These are phyloP conservation scores for Orgyia antiqua DNA, from an alignment of 2,888 invertebrate genomes.

Conservation along the genomic window DNA sequence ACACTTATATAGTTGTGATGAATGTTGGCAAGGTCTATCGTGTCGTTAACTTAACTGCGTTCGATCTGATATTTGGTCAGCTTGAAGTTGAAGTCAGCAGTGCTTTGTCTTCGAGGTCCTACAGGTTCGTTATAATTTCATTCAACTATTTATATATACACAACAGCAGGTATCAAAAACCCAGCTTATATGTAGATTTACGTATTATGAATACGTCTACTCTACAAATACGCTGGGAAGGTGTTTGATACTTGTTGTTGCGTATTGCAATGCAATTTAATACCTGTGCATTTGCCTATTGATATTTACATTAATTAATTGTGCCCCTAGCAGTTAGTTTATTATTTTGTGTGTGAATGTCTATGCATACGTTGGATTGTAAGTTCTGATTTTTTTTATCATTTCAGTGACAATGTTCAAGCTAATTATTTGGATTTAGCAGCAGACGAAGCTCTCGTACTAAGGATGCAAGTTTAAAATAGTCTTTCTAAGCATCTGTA, in stretches of 20 bases:
- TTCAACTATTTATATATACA: background rate
- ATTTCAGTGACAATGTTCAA: constrained; percentile 60
- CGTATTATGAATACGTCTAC: no score
- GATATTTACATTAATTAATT: no score
- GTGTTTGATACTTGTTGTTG: no score
- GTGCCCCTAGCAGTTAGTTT: no score
- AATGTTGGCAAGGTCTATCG: constrained; percentile 75
- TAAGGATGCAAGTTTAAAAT: constrained; percentile 58
- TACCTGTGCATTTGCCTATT: no score
- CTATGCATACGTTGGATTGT: no score
- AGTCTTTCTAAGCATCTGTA: background rate
- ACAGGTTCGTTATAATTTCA: constrained; percentile 54
- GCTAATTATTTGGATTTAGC: constrained; percentile 56
- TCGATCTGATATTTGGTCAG: constrained; percentile 68
- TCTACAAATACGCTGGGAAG: no score
- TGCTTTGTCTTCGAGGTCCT: constrained; percentile 63
- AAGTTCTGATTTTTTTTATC: no score
- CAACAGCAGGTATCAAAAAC: no score
- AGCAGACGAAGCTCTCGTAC: constrained; percentile 61
- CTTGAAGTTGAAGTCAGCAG: constrained; percentile 76
- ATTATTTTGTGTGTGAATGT: no score
- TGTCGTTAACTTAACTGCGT: constrained; percentile 72
- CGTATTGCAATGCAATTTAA: no score
- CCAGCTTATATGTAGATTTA: no score
- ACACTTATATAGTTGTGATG: constrained; percentile 70